A percentile compares a stretch with the other conserved stretches of the same genome.
These are phyloP conservation scores for Leptarthrus brevirostris DNA, from an alignment of 2,888 invertebrate genomes.

Conservation along the genomic window DNA sequence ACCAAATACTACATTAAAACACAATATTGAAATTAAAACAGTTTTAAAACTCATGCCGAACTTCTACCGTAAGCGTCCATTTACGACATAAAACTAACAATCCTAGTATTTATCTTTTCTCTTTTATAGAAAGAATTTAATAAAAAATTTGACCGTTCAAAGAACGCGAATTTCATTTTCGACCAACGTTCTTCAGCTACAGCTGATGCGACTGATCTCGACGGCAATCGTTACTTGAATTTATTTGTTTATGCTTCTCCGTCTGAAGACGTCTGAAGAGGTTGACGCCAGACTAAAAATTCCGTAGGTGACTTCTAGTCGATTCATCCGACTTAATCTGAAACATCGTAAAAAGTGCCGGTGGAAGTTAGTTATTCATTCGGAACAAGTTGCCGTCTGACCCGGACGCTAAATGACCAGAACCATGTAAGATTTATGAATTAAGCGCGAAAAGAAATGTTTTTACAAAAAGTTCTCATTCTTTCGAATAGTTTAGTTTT, in stretches of 20 bases:
- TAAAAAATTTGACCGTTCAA: slow-evolving; percentile 6
- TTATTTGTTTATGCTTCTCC: slow-evolving; percentile 39
- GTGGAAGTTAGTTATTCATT: slow-evolving; percentile 20
- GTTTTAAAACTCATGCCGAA: slow-evolving; percentile 1
- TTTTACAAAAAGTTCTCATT: not conserved
- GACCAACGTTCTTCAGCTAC: not conserved
- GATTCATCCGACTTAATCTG: not conserved
- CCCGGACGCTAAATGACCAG: slow-evolving; percentile 19
- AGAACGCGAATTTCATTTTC: slow-evolving; percentile 4
- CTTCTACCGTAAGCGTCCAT: not conserved
- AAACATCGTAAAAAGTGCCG: slow-evolving; percentile 28
- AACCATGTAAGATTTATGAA: slow-evolving; percentile 21
- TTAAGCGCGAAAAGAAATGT: not conserved
- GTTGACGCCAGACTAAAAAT: slow-evolving; percentile 23
- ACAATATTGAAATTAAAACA: not conserved
- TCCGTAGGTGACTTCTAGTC: slow-evolving; percentile 9
- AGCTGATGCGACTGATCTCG: not conserved
- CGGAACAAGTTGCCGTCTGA: slow-evolving; percentile 13
- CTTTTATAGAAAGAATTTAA: slow-evolving; percentile 9
- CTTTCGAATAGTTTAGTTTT: not conserved
- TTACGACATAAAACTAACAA: not conserved
- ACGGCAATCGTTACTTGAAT: not conserved
- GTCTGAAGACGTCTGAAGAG: not conserved
- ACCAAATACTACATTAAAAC: slow-evolving; percentile 1
- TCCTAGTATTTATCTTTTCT: not conserved